Conservation (phyloP, 1,140 invertebrate species). For the Caenorhabditis inopinata region DNA sequence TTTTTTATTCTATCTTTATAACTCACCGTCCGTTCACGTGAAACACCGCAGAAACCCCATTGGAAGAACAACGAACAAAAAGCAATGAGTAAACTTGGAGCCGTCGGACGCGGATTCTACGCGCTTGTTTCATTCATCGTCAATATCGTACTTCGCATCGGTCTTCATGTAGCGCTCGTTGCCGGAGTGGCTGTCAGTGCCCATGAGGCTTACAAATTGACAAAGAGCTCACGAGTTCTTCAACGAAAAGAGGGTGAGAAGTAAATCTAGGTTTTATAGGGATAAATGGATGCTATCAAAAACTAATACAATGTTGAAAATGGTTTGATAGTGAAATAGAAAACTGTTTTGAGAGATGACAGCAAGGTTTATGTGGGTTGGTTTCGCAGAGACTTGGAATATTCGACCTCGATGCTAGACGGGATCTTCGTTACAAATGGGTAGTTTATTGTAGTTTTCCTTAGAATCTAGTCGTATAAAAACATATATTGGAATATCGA, state of each 20-base stretch:
- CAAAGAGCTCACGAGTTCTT: slow-evolving; percentile 37
- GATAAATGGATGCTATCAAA: too few species aligned
- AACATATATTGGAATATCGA: background rate
- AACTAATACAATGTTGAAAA: too few species aligned
- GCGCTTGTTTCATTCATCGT: slow-evolving; percentile 32
- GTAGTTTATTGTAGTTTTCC: too few species aligned
- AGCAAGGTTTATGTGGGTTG: background rate
- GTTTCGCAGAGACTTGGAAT: background rate
- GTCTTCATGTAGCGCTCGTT: slow-evolving; percentile 30
- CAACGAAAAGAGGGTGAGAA: slow-evolving; percentile 44
- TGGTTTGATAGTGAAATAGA: too few species aligned
- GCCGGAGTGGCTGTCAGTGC: slow-evolving; percentile 36
- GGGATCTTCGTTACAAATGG: too few species aligned
- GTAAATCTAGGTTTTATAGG: too few species aligned
- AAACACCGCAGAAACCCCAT: background rate
- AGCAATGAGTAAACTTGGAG: slow-evolving; percentile 40
- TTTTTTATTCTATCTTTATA: background rate
- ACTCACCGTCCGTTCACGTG: background rate
- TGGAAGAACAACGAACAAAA: background rate
- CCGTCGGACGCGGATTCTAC: slow-evolving; percentile 40
- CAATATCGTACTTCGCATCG: slow-evolving; percentile 3
- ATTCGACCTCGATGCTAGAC: background rate
- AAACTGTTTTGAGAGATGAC: too few species aligned
- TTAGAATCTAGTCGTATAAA: background rate
- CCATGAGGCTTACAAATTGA: slow-evolving; percentile 26